Conservation (phyloP, 2,113 vertebrate genomes). For the Pogona vitticeps region DNA sequence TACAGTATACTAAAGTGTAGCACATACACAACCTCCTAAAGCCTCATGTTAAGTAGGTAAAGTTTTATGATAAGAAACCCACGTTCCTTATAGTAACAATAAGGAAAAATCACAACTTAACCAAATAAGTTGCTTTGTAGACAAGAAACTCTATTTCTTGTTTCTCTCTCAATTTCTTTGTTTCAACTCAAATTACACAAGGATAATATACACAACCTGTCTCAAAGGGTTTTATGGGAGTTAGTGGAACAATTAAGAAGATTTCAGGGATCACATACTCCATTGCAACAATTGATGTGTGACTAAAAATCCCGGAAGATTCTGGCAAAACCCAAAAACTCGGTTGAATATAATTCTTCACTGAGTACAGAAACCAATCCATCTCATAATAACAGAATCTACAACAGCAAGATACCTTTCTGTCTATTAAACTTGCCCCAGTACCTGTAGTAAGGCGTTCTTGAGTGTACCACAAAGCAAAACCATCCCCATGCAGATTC, state of each 20-base stretch:
- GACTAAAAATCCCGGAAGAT: neutral
- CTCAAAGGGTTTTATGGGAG: neutral
- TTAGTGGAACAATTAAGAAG: neutral
- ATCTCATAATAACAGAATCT: neutral
- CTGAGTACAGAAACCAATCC: neutral
- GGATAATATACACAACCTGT: neutral
- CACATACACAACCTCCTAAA: neutral
- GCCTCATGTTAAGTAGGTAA: neutral
- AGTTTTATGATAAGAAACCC: no score
- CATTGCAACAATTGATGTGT: neutral
- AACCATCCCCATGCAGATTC: constrained; percentile 94
- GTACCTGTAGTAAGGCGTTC: constrained; percentile 89
- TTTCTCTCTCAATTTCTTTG: no score
- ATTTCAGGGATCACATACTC: neutral
- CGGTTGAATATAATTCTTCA: no score
- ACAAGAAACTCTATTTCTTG: no score
- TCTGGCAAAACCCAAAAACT: no score
- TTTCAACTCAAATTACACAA: neutral
- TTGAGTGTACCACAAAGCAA: constrained; percentile 96
- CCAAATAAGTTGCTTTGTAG: no score
- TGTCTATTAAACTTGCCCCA: neutral
- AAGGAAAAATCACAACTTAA: no score
- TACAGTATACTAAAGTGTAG: neutral
- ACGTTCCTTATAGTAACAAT: no score
- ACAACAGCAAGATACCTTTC: neutral